A percentile compares a stretch with the other conserved stretches of the same genome.
Conservation (phyloP, 1,140 invertebrate species). For the Teleopsis dalmanni region DNA sequence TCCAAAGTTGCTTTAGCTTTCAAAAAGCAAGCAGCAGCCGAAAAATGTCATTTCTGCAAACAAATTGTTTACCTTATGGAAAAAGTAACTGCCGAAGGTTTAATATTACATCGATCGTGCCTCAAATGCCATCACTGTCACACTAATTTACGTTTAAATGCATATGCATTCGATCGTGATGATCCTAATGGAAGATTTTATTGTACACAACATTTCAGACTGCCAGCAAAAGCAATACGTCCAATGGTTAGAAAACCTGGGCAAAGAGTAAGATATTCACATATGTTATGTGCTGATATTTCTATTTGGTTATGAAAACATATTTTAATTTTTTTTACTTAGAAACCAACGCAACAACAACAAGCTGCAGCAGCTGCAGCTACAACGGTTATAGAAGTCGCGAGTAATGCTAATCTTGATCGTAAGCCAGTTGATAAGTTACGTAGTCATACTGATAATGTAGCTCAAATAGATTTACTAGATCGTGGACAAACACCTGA, state of each 20-base stretch:
- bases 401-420: background rate
- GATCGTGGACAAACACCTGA: slow-evolving; percentile 69
- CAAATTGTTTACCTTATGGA: slow-evolving; percentile 86
- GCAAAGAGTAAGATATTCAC: slow-evolving; percentile 18
- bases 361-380: slow-evolving; percentile 5
- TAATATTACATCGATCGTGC: slow-evolving; percentile 79
- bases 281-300: background rate
- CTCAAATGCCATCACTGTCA: slow-evolving; percentile 57
- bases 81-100: slow-evolving; percentile 73
- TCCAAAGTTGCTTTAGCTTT: slow-evolving; percentile 52
- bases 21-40: slow-evolving; percentile 59
- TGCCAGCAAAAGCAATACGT: slow-evolving; percentile 46
- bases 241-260: slow-evolving; percentile 19
- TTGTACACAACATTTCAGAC: slow-evolving; percentile 71
- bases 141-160: slow-evolving; percentile 43
- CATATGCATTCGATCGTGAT: slow-evolving; percentile 69
- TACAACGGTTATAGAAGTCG: background rate
- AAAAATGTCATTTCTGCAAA: slow-evolving; percentile 79
- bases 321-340: background rate
- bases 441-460: slow-evolving; percentile 37
- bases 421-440: slow-evolving; percentile 13
- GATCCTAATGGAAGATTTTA: slow-evolving; percentile 68
- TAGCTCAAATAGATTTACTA: slow-evolving; percentile 51
- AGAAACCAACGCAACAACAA: slow-evolving; percentile 10
- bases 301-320: background rate